phyloP scores from a whole-genome alignment of 2,113 vertebrate species.

The Hemiprocne comata region DNA sequence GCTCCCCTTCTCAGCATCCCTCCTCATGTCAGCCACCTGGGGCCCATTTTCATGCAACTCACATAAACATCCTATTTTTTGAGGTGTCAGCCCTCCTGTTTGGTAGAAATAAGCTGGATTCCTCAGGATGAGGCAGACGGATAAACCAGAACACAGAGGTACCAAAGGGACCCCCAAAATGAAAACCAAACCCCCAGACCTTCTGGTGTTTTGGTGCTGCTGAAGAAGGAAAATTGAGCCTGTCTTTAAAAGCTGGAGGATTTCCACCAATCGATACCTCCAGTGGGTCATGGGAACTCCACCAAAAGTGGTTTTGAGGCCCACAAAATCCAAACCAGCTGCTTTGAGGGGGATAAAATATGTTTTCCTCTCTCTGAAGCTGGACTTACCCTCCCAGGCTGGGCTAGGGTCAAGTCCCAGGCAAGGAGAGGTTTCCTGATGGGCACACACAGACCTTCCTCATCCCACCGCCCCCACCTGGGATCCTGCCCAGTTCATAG shows the following conservation, averaged over 20 bases:
- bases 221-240: neutral
- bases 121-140: fast-evolving
- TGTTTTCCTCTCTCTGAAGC: fast-evolving
- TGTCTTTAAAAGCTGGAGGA: neutral
- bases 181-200: fast-evolving
- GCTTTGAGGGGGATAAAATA: neutral
- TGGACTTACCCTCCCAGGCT: neutral
- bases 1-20: neutral
- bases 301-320: neutral
- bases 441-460: neutral
- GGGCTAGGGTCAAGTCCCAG: neutral
- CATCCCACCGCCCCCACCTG: fast-evolving
- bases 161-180: neutral
- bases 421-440: neutral
- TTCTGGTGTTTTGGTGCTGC: neutral
- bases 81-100: neutral
- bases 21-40: neutral
- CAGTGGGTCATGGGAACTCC: fast-evolving
- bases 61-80: too few relatives aligned
- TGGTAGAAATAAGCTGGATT: neutral
- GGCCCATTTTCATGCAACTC: neutral
- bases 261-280: neutral
- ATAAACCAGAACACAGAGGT: neutral
- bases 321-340: neutral
- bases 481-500: neutral